Base-by-base conservation (phyloP, 2,113 vertebrate genomes). In the Cricetomys ansorgei region DNA sequence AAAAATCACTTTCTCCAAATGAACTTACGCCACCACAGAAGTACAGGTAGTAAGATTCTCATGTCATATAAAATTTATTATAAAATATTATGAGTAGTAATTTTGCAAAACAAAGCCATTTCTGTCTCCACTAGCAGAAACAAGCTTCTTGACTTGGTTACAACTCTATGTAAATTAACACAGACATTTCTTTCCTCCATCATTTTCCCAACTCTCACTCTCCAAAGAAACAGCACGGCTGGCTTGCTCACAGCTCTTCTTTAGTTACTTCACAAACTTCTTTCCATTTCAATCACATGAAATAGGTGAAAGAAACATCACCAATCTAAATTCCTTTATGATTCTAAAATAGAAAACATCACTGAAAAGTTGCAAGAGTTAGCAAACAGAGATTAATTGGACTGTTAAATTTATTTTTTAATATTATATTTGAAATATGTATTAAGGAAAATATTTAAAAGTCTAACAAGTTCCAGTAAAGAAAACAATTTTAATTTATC, bases 231-330 rank as follows among this genome's bases (percentile, higher is more conserved):
- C 7, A 97, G 67, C 59, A 55, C 86, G 7, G 92, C 6, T 57
- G 10, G 92, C 27, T n/a, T 83, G 31, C 59, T 69, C 45, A 87
- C 9, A 70, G 50, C 62, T 83, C 19, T 79, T 62, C 59, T 86
- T 89, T 87, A 95, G 45, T 84, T 96, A 77, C 31, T 67, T 83
- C 91, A 85, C 27, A 50, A 11, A 67, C 50, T 25, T 89, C 45
- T 67, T 96, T 93, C 57, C 93, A 96, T 48, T 37, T 94, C 43
- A 94, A 92, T 88, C 12, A 76, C 59, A 45, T 50, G 67, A 94
- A 81, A 70, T 7, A 93, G 43, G 11, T 27, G 91, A 92, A 64
- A 70, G 7, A 91, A 92, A 67, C 9, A 70, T 12, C 59, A 72
- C 2, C 23, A 86, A 31, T 31, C 45, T 79, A 84, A 87, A 92